Evolutionary conservation across 2,888 invertebrate species (phyloP).

Genomic region (Diabrotica balteata): DNA sequence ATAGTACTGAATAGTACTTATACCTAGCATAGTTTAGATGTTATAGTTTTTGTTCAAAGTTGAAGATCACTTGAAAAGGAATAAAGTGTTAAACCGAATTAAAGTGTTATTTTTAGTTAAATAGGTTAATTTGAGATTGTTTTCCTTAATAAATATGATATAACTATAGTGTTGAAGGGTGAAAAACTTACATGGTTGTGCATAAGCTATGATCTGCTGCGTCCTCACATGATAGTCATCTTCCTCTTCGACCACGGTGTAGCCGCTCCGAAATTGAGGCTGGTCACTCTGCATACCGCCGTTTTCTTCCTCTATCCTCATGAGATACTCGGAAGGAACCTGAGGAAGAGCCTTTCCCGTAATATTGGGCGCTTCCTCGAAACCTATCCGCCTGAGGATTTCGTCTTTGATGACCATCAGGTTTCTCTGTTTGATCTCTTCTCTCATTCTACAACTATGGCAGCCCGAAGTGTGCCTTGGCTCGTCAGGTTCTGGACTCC

Average conservation of each 20-base stretch:
- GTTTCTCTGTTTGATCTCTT: slow-evolving; percentile 65
- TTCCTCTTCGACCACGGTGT: slow-evolving; percentile 66
- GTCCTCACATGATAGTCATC: slow-evolving; percentile 74
- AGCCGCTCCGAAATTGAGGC: slow-evolving; percentile 58
- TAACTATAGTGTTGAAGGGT: neutral
- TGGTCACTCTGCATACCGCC: slow-evolving; percentile 61
- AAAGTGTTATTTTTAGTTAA: too few species aligned
- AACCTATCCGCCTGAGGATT: slow-evolving; percentile 66
- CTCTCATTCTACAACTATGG: slow-evolving; percentile 64
- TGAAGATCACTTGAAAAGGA: too few species aligned
- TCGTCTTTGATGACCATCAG: slow-evolving; percentile 68
- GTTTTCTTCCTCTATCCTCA: slow-evolving; percentile 53
- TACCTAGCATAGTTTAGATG: too few species aligned
- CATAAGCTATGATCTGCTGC: slow-evolving; percentile 73
- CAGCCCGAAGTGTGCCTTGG: slow-evolving; percentile 53
- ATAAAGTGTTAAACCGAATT: too few species aligned
- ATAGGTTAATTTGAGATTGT: too few species aligned
- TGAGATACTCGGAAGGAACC: slow-evolving; percentile 61
- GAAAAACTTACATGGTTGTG: slow-evolving; percentile 62
- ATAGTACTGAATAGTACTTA: too few species aligned
- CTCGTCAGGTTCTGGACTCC: slow-evolving; percentile 18
- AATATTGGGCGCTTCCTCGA: slow-evolving; percentile 65
- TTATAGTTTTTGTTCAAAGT: too few species aligned
- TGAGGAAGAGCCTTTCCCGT: slow-evolving; percentile 66
- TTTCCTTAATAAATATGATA: too few species aligned